A percentile compares a stretch with the other conserved stretches of the same genome.
phyloP scores from a whole-genome alignment of 1,140 invertebrate genomes.

The Drosophila nannoptera region DNA sequence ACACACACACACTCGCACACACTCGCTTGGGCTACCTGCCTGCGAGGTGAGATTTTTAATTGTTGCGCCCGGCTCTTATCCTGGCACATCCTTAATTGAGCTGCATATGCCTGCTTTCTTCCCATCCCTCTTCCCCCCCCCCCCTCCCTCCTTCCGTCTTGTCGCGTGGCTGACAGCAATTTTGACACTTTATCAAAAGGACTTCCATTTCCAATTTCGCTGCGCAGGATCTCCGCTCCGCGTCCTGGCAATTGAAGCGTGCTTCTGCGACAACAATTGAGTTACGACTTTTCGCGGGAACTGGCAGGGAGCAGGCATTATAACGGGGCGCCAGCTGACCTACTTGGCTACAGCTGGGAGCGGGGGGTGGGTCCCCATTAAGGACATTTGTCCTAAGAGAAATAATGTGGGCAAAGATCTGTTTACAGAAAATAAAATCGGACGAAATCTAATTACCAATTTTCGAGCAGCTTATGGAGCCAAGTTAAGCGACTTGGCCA shows the following conservation, averaged over 20 bases:
- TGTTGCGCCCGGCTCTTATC: conserved; percentile 40
- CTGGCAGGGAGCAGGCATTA: conserved; percentile 7
- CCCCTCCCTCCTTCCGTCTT: conserved; percentile 5
- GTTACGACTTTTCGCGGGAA: conserved; percentile 46
- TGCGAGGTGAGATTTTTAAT: conserved; percentile 65
- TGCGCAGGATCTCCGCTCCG: background rate
- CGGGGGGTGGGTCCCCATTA: no score
- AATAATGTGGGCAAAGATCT: no score
- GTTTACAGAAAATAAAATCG: no score
- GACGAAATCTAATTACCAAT: conserved; percentile 2
- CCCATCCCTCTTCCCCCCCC: background rate
- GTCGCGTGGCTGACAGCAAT: conserved; percentile 1
- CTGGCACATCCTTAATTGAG: conserved; percentile 56
- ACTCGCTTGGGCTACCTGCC: conserved; percentile 28
- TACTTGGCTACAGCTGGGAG: conserved; percentile 1
- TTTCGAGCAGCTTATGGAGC: conserved; percentile 21
- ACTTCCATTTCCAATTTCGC: conserved; percentile 9
- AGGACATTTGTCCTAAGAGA: no score
- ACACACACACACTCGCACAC: conserved; percentile 13
- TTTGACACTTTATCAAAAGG: conserved; percentile 64
- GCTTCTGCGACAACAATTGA: conserved; percentile 41
- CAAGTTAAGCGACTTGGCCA: conserved; percentile 7
- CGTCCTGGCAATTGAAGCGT: conserved; percentile 54
- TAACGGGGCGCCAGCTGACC: conserved; percentile 7
- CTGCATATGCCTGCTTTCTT: conserved; percentile 28